Conservation (phyloP, 2,113 vertebrate genomes). For the Cricetomys ansorgei region DNA sequence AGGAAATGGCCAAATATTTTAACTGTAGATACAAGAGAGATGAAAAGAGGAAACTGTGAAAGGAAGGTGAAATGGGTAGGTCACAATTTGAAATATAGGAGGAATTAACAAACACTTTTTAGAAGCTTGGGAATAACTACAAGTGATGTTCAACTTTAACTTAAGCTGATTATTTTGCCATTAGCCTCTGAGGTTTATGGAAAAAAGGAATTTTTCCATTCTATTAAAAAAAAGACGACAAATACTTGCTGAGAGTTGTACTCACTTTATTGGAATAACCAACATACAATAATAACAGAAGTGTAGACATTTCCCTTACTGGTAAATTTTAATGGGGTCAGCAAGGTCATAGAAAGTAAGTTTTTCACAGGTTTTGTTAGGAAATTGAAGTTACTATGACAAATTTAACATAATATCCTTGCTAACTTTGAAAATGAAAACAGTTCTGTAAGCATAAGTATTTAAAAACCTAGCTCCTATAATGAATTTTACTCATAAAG, state of each 20-base stretch:
- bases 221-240: background rate
- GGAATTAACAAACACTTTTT: background rate
- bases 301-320: background rate
- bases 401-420: background rate
- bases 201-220: background rate
- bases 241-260: background rate
- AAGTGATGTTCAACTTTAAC: background rate
- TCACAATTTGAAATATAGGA: background rate
- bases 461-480: background rate
- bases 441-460: background rate
- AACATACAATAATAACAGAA: background rate
- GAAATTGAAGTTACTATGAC: background rate
- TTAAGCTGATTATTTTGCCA: background rate
- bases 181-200: background rate
- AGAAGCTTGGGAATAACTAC: background rate
- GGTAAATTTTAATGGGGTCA: background rate
- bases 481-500: background rate
- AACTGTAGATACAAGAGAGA: background rate
- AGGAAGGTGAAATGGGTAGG: background rate
- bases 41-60: conserved; percentile 14
- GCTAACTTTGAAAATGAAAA: background rate
- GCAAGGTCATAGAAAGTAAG: background rate
- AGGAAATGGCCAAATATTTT: conserved; percentile 10
- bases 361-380: background rate
- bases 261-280: background rate